Evolutionary conservation across 1,140 invertebrate genomes (phyloP).

Genomic region (Belonocnema kinseyi): DNA sequence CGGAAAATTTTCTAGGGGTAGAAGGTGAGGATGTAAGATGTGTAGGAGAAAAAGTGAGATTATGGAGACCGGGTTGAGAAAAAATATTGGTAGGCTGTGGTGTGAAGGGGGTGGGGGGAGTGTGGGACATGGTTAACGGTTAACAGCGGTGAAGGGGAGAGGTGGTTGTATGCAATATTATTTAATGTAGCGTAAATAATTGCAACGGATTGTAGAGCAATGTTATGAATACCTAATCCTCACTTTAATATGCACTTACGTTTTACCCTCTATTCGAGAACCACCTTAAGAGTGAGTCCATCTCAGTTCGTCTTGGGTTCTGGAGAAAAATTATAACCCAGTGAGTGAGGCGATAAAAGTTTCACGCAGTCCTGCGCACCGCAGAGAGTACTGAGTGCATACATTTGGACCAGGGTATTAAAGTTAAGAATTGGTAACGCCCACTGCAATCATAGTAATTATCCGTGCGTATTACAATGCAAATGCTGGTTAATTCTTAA

Average conservation of each 20-base stretch:
- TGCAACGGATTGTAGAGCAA: background rate
- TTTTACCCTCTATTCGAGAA: too few relatives aligned
- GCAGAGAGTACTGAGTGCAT: conserved; percentile 28
- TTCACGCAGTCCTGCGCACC: conserved; percentile 31
- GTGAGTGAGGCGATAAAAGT: conserved; percentile 37
- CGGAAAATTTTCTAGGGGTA: too few relatives aligned
- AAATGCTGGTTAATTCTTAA: conserved; percentile 49
- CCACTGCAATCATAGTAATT: conserved; percentile 64
- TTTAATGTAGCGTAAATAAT: conserved; percentile 2
- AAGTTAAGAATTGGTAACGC: conserved; percentile 61
- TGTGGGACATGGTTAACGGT: too few relatives aligned
- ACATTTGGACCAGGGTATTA: conserved; percentile 57
- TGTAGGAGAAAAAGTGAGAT: too few relatives aligned
- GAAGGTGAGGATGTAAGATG: too few relatives aligned
- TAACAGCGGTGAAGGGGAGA: too few relatives aligned
- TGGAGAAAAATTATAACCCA: conserved; percentile 40
- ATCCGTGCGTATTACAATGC: conserved; percentile 63
- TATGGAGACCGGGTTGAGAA: too few relatives aligned
- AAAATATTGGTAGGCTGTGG: too few relatives aligned
- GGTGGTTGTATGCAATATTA: too few relatives aligned
- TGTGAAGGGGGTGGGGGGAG: too few relatives aligned
- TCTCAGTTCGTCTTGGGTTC: conserved; percentile 21
- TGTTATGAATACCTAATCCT: too few relatives aligned
- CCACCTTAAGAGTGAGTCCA: background rate
- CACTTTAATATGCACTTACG: too few relatives aligned